Conservation (phyloP, 2,888 invertebrate species). For the Drosophila incognita region DNA sequence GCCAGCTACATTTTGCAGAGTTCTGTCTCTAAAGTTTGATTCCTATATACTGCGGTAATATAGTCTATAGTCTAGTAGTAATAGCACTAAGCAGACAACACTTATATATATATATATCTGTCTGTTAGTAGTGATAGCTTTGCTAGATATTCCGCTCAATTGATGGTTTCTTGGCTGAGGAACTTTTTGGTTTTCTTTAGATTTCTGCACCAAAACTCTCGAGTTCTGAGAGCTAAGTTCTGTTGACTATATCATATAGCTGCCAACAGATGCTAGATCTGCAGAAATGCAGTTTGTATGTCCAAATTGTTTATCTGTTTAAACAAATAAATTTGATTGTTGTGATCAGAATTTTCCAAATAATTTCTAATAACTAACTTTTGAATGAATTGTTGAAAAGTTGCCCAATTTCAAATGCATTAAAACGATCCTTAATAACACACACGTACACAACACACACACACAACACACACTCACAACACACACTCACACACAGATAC, state of each 20-base stretch:
- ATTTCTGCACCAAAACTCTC: neutral
- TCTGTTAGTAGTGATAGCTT: neutral
- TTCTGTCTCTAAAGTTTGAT: neutral
- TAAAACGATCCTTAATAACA: neutral
- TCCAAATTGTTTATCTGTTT: neutral
- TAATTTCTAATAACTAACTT: neutral
- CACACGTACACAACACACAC: slow-evolving; percentile 4
- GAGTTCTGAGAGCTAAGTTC: neutral
- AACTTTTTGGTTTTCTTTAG: neutral
- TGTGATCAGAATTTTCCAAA: neutral
- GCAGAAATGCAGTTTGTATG: neutral
- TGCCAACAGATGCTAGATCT: neutral
- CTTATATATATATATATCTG: too few species aligned
- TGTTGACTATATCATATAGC: neutral
- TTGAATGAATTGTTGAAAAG: neutral
- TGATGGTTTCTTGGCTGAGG: neutral
- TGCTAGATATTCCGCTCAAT: neutral
- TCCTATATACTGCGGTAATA: neutral
- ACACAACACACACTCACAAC: slow-evolving; percentile 3
- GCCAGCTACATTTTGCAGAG: neutral
- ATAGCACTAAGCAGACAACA: neutral
- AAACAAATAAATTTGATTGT: neutral
- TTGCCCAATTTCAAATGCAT: neutral
- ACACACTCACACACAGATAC: slow-evolving; percentile 14
- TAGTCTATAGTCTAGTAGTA: neutral